A percentile compares a stretch with the other conserved stretches of the same genome.
phyloP scores from a whole-genome alignment of 2,113 vertebrate species.

The Corythornis vintsioides region DNA sequence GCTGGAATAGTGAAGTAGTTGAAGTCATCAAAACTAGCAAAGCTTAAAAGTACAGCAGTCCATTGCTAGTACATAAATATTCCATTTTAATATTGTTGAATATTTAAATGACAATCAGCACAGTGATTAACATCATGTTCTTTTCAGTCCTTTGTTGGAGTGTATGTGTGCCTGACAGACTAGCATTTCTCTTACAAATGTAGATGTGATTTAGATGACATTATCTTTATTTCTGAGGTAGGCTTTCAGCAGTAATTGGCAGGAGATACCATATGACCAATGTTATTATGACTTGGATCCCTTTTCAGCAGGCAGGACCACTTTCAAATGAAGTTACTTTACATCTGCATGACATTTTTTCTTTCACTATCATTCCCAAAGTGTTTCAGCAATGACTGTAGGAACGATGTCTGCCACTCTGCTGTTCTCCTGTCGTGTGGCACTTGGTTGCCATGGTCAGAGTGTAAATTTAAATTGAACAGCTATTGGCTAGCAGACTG shows the following conservation, averaged over 20 bases:
- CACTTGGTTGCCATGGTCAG: neutral
- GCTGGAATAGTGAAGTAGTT: neutral
- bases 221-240: neutral
- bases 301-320: neutral
- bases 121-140: neutral
- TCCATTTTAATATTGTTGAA: neutral
- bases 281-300: neutral
- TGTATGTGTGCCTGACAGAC: neutral
- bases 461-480: neutral
- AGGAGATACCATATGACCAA: neutral
- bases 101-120: neutral
- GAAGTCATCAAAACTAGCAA: neutral
- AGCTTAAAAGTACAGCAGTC: neutral
- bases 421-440: neutral
- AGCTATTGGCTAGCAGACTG: neutral
- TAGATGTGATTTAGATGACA: neutral
- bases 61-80: neutral
- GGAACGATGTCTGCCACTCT: neutral
- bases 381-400: neutral
- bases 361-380: neutral
- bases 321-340: neutral
- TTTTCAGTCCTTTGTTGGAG: neutral
- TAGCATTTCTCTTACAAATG: neutral
- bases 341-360: neutral
- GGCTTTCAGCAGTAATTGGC: neutral